These are phyloP conservation scores for Gymnarchus niloticus DNA, from an alignment of 2,113 vertebrate species.

Conservation along the genomic window DNA sequence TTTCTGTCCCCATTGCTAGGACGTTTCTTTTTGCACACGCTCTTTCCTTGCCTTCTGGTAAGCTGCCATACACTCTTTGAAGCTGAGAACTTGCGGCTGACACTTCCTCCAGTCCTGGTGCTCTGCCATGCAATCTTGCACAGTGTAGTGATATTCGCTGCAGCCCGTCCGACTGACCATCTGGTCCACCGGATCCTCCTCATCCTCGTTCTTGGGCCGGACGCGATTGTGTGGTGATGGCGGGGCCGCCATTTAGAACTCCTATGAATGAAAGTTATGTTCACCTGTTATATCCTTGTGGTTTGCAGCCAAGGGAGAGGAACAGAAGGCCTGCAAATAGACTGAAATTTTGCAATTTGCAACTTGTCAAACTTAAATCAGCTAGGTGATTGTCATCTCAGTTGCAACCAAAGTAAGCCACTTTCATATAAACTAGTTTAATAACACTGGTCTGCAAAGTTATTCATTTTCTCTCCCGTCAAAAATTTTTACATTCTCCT, in stretches of 20 bases:
- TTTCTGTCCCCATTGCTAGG: neutral
- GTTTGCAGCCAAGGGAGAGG: neutral
- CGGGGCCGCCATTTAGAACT: constrained; percentile 55
- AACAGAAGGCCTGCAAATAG: too few species aligned
- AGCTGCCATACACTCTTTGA: constrained; percentile 78
- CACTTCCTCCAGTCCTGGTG: constrained; percentile 84
- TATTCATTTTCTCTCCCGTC: too few species aligned
- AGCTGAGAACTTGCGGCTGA: constrained; percentile 71
- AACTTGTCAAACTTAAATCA: neutral
- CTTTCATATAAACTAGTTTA: neutral
- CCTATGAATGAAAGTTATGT: neutral
- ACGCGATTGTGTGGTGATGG: constrained; percentile 66
- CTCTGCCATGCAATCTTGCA: constrained; percentile 90
- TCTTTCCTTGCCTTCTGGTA: constrained; percentile 57
- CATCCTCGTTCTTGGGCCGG: constrained; percentile 48
- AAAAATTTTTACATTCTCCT: too few species aligned
- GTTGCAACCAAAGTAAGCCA: neutral
- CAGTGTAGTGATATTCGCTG: constrained; percentile 66
- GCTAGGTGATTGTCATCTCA: neutral
- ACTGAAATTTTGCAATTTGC: neutral
- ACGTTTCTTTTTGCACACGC: constrained; percentile 39
- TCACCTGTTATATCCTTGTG: neutral
- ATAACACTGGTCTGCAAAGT: too few species aligned
- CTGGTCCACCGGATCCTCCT: constrained; percentile 76
- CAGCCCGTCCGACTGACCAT: constrained; percentile 80